These are phyloP conservation scores for Cottoperca gobio DNA, from an alignment of 2,797 vertebrate species.

Conservation along the genomic window DNA sequence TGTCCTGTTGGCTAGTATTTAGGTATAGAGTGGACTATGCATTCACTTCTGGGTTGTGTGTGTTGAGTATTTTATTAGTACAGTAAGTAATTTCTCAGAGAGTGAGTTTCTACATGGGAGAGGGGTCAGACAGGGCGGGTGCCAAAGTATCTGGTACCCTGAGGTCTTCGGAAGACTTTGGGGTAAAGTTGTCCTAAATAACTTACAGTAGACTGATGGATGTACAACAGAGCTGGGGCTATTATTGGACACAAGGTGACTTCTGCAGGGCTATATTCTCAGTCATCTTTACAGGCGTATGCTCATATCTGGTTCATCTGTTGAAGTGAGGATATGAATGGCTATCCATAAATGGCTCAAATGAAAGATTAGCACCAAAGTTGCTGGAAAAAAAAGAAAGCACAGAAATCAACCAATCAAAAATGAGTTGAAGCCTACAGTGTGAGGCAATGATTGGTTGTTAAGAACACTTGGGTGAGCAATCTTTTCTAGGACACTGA, in stretches of 20 bases:
- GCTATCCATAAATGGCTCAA: slow-evolving; percentile 58
- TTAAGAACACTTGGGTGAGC: slow-evolving; percentile 26
- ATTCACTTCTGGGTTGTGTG: slow-evolving; percentile 10
- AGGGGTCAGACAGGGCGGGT: slow-evolving; percentile 11
- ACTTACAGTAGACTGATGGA: slow-evolving; percentile 75
- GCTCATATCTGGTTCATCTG: slow-evolving; percentile 70
- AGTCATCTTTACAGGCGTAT: slow-evolving; percentile 40
- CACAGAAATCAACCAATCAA: slow-evolving; percentile 29
- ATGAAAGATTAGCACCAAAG: slow-evolving; percentile 46
- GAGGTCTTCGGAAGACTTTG: slow-evolving; percentile 58
- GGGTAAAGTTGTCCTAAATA: slow-evolving; percentile 75
- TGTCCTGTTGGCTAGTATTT: not conserved
- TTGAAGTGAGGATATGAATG: slow-evolving; percentile 46
- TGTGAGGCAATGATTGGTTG: slow-evolving; percentile 20
- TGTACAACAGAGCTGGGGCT: slow-evolving; percentile 62
- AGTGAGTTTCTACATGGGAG: slow-evolving; percentile 28
- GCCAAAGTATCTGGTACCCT: slow-evolving; percentile 56
- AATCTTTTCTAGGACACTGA: slow-evolving; percentile 46
- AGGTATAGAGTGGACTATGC: not conserved
- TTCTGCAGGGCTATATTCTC: slow-evolving; percentile 64
- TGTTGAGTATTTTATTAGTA: slow-evolving; percentile 23
- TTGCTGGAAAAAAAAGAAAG: not conserved
- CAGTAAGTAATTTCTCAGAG: slow-evolving; percentile 37
- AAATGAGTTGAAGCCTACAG: slow-evolving; percentile 4
- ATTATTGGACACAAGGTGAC: slow-evolving; percentile 79